Conservation (phyloP, 2,797 vertebrate genomes). For the Coranthus polyacanthus region DNA sequence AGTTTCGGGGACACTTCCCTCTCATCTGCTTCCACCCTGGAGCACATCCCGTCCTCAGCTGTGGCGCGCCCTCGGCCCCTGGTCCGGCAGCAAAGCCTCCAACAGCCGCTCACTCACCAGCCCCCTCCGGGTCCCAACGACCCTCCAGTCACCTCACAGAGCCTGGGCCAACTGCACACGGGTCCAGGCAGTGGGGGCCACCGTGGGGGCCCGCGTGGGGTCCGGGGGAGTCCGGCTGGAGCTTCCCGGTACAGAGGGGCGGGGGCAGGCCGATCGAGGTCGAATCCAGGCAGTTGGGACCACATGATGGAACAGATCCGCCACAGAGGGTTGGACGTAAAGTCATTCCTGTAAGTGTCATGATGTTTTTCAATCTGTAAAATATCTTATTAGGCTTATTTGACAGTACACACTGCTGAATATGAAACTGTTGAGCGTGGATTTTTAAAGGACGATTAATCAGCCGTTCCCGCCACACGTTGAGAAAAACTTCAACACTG, state of each 20-base stretch:
- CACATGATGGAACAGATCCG: slow-evolving; percentile 99
- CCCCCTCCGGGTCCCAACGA: slow-evolving; percentile 92
- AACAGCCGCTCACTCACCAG: slow-evolving; percentile 97
- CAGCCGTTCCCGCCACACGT: too few relatives aligned
- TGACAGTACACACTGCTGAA: background rate
- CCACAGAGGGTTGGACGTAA: slow-evolving; percentile 97
- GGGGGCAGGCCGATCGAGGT: slow-evolving; percentile 91
- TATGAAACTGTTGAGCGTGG: too few relatives aligned
- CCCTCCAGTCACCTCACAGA: slow-evolving; percentile 98
- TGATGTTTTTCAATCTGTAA: slow-evolving; percentile 23
- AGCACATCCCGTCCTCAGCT: slow-evolving; percentile 96
- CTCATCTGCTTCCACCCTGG: slow-evolving; percentile 96
- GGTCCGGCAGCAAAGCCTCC: slow-evolving; percentile 97
- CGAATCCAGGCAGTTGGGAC: slow-evolving; percentile 98
- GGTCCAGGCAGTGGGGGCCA: slow-evolving; percentile 90
- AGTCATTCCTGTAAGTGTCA: slow-evolving; percentile 96
- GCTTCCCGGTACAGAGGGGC: slow-evolving; percentile 90
- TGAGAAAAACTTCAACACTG: too few relatives aligned
- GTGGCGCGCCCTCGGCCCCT: slow-evolving; percentile 94
- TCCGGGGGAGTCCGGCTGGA: slow-evolving; percentile 91
- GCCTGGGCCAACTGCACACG: slow-evolving; percentile 94
- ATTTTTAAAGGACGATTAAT: too few relatives aligned
- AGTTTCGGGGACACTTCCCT: slow-evolving; percentile 86
- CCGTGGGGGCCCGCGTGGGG: slow-evolving; percentile 90
- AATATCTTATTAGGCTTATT: background rate